phyloP scores from a whole-genome alignment of 2,888 invertebrate genomes.

The Yponomeuta cagnagella region DNA sequence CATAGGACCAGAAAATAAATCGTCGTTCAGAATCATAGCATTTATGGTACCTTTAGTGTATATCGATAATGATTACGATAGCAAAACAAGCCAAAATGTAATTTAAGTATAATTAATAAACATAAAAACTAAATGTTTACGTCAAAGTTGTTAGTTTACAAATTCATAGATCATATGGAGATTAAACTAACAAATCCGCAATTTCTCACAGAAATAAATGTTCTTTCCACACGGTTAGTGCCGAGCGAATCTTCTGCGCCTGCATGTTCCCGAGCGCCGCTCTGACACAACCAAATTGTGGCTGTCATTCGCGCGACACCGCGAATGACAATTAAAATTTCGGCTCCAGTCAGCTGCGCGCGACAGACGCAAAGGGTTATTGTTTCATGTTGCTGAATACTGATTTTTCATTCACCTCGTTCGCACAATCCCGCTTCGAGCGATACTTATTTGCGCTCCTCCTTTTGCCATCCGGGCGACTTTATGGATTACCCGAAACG shows the following conservation, averaged over 20 bases:
- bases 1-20: too few species aligned
- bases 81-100: too few species aligned
- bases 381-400: constrained; percentile 11
- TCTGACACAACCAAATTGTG: constrained; percentile 50
- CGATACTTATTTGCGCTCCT: neutral
- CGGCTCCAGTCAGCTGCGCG: neutral
- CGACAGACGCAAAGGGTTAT: constrained; percentile 7
- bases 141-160: too few species aligned
- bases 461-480: neutral
- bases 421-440: neutral
- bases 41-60: too few species aligned
- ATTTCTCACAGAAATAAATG: too few species aligned
- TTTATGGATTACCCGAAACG: neutral
- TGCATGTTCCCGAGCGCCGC: constrained; percentile 24
- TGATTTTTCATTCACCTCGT: neutral
- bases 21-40: too few species aligned
- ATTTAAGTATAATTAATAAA: too few species aligned
- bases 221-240: neutral
- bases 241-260: constrained; percentile 20
- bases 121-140: too few species aligned
- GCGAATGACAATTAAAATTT: constrained; percentile 40
- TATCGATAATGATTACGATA: too few species aligned
- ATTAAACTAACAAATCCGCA: too few species aligned
- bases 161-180: too few species aligned
- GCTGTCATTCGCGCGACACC: constrained; percentile 39